Conservation (phyloP, 2,888 invertebrate genomes). For the Abrostola triplasia region DNA sequence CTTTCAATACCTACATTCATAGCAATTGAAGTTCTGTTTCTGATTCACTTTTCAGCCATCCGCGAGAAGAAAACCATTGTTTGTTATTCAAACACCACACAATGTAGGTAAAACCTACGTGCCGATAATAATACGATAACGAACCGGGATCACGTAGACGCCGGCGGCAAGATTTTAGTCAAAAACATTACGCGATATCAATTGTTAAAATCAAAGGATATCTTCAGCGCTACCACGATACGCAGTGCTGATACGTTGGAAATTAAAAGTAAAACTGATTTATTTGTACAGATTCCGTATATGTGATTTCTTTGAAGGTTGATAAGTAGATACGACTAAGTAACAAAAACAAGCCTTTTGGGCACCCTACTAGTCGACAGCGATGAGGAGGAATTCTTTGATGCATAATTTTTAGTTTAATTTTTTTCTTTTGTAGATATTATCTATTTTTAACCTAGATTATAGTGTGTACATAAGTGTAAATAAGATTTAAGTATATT, state of each 20-base stretch:
- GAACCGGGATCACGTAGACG: conserved; percentile 27
- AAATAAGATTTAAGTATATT: no score
- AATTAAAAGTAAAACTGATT: conserved; percentile 15
- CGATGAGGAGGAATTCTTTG: no score
- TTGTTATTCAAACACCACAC: neutral
- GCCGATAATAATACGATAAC: conserved; percentile 23
- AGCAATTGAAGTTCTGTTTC: no score
- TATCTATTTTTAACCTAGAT: no score
- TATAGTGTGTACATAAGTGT: no score
- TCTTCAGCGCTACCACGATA: conserved; percentile 58
- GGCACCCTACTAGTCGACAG: no score
- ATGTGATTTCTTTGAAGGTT: neutral
- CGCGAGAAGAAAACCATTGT: neutral
- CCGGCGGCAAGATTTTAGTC: conserved; percentile 40
- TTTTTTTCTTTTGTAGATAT: no score
- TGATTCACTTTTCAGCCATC: no score
- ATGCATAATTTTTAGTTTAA: no score
- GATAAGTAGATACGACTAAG: neutral
- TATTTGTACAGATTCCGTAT: conserved; percentile 37
- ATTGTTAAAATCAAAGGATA: conserved; percentile 51
- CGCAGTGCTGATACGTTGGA: conserved; percentile 37
- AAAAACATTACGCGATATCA: conserved; percentile 40
- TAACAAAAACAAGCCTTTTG: no score
- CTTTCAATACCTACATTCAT: no score
- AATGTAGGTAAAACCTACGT: conserved; percentile 6